These are phyloP conservation scores for Diorhabda sublineata DNA, from an alignment of 1,140 invertebrate species.

Conservation along the genomic window DNA sequence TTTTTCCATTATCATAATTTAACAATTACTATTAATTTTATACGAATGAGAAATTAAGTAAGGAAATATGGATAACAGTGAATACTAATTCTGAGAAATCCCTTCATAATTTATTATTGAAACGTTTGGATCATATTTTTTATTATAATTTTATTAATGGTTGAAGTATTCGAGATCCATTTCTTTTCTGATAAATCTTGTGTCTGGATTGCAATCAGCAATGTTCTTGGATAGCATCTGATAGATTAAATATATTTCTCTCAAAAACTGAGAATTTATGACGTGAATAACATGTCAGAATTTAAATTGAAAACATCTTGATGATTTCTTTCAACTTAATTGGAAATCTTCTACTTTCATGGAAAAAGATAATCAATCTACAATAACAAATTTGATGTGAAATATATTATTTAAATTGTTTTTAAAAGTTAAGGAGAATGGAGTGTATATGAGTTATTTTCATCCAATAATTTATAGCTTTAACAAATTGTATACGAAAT, in stretches of 20 bases:
- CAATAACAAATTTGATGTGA: no score
- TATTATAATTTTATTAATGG: background rate
- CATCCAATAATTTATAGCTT: no score
- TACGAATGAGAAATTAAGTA: no score
- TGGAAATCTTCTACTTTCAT: background rate
- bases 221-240: background rate
- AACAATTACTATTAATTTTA: no score
- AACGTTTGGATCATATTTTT: background rate
- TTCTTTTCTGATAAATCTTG: background rate
- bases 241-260: background rate
- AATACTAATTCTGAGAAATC: no score
- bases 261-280: background rate
- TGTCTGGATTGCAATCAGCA: slow-evolving; percentile 1
- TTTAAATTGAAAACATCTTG: background rate
- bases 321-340: background rate
- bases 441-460: no score
- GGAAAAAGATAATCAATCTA: no score
- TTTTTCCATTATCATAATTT: no score
- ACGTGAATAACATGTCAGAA: background rate
- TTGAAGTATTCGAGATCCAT: background rate
- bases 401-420: no score
- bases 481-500: no score
- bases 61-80: no score
- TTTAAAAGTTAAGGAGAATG: no score
- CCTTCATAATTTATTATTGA: background rate